A percentile compares a stretch with the other conserved stretches of the same genome.
Evolutionary conservation across 2,888 invertebrate genomes (phyloP).

Genomic region (Eristalis arbustorum): DNA sequence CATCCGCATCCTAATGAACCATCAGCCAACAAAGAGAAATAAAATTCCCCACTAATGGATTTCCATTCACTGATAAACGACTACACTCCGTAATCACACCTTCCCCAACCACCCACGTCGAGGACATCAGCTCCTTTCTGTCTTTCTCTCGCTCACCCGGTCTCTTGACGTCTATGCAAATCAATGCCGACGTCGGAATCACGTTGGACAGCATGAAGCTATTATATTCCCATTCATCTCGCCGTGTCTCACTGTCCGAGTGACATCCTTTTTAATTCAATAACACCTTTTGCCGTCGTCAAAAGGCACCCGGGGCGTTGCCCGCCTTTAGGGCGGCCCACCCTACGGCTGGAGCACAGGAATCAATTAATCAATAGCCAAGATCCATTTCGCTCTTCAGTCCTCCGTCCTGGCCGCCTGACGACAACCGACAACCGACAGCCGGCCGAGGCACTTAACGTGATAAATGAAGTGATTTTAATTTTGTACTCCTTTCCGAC

Average conservation of each 20-base stretch:
- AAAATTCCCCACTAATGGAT: conserved; percentile 56
- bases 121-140: neutral
- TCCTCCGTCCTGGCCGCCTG: neutral
- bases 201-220: conserved; percentile 29
- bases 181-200: conserved; percentile 43
- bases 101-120: neutral
- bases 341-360: neutral
- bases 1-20: conserved; percentile 35
- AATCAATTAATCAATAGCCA: conserved; percentile 55
- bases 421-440: neutral
- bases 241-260: neutral
- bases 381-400: conserved; percentile 27
- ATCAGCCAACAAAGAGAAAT: conserved; percentile 39
- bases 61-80: conserved; percentile 58
- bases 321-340: neutral
- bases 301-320: neutral
- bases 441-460: conserved; percentile 10
- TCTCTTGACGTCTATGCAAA: conserved; percentile 35
- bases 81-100: conserved; percentile 20
- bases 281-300: conserved; percentile 37
- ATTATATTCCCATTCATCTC: conserved; percentile 44
- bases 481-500: conserved; percentile 21
- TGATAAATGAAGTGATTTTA: conserved; percentile 60
- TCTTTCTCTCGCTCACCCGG: conserved; percentile 4
- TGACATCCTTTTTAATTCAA: conserved; percentile 62